Base-by-base conservation (phyloP, 2,113 vertebrate genomes). In the Chlorodrepanis virens region DNA sequence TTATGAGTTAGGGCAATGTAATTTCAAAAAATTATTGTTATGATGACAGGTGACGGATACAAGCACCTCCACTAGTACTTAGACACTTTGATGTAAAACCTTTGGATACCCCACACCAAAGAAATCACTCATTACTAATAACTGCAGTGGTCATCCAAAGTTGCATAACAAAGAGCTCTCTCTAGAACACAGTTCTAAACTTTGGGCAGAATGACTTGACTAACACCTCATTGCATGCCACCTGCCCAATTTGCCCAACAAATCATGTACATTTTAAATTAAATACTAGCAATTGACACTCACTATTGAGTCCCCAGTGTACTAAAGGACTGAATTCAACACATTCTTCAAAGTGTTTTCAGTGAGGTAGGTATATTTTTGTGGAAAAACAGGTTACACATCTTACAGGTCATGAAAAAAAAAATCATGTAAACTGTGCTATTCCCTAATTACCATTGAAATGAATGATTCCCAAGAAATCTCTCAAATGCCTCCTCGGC, bases 161-260 rank as follows among this genome's bases (percentile, higher is more conserved):
- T 16, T n/a, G 5, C 2, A 2, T 9, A 56, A 29, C 0, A 0
- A 57, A 11, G 2, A 53, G 6, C 5, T 29, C 29, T 33, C 74
- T 31, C 35, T 44, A 56, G 22, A 78, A 75, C 11, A 56, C 9
- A 28, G 31, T 47, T 60, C 27, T 49, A 44, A 35, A 53, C 29
- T 54, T 63, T 1, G 3, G 39, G 60, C 28, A 91, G 64, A 64
- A 74, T 29, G 9, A 42, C 21, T 12, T 70, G 10, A 91, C 49
- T 29, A 50, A 50, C 9, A 39, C 10, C 4, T 59, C 12, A 61
- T 0, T 65, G 33, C 35, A 56, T 49, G 22, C 14, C 23, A 68
- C 33, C 12, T 35, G 12, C 40, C 40, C 40, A 42, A 42, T 42
- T 42, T 42, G 10, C 39, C 33, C 12, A 42, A 84, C 4, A 78